These are phyloP conservation scores for Mobula hypostoma DNA, from an alignment of 2,113 vertebrate genomes.

Conservation along the genomic window DNA sequence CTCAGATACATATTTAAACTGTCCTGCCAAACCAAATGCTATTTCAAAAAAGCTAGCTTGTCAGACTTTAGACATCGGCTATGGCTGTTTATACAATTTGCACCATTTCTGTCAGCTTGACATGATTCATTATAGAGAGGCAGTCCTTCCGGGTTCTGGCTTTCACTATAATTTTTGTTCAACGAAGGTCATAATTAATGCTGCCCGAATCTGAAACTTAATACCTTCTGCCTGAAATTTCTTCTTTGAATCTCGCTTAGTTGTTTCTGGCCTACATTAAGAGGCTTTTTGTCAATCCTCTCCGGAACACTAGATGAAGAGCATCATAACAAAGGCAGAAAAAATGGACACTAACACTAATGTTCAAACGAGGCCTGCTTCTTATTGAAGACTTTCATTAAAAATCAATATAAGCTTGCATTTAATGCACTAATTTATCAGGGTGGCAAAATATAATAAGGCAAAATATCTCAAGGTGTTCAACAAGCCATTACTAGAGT, in stretches of 20 bases:
- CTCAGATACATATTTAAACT: slow-evolving; percentile 13
- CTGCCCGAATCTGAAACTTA: slow-evolving; percentile 21
- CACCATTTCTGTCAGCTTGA: slow-evolving; percentile 13
- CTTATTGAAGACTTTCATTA: neutral
- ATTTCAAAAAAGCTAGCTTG: slow-evolving; percentile 5
- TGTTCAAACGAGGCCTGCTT: neutral
- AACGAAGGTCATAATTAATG: slow-evolving; percentile 15
- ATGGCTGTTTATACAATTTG: neutral
- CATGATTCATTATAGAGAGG: neutral
- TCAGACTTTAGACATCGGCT: neutral
- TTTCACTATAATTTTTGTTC: slow-evolving; percentile 24
- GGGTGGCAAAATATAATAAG: too few species aligned
- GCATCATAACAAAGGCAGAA: neutral
- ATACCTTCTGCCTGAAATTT: neutral
- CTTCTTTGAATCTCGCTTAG: neutral
- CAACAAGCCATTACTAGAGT: neutral
- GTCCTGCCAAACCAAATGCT: neutral
- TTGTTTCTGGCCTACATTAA: neutral
- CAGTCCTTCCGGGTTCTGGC: neutral
- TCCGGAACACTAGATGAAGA: neutral
- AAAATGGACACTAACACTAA: neutral
- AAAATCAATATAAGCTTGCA: neutral
- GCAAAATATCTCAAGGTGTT: neutral
- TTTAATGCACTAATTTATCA: neutral
- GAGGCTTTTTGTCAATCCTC: neutral